Percentiles rank a stretch among this genome's conserved stretches.
Evolutionary conservation across 2,797 vertebrate species (phyloP).

Genomic region (Synaphobranchus kaupii): DNA sequence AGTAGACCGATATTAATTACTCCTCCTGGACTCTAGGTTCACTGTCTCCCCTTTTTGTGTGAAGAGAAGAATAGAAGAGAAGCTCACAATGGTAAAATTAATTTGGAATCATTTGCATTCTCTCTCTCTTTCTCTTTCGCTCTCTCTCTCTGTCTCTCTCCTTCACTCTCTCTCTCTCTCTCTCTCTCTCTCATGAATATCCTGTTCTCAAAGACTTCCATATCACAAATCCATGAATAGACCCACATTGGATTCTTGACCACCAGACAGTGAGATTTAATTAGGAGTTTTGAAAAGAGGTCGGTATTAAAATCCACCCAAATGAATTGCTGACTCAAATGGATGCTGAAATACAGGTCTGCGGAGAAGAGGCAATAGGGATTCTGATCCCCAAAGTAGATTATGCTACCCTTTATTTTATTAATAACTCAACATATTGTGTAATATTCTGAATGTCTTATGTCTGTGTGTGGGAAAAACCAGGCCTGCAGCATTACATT

Average conservation of each 20-base stretch:
- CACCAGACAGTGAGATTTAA: constrained; percentile 37
- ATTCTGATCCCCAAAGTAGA: not conserved
- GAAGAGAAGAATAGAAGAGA: not conserved
- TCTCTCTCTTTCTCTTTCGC: not conserved
- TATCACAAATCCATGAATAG: constrained; percentile 31
- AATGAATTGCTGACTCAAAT: constrained; percentile 27
- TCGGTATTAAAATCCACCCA: constrained; percentile 35
- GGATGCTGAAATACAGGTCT: not conserved
- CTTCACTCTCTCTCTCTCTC: not conserved
- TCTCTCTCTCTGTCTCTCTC: not conserved
- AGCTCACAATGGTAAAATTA: constrained; percentile 15
- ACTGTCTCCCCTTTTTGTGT: constrained; percentile 31
- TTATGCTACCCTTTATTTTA: not conserved
- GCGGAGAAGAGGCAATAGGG: not conserved
- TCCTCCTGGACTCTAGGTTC: not conserved
- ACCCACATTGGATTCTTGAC: constrained; percentile 22
- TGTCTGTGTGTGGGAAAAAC: not conserved
- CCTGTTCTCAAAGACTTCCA: constrained; percentile 18
- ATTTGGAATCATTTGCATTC: not conserved
- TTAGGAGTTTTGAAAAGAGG: constrained; percentile 35
- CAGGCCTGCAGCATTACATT: not conserved
- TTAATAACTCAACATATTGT: not conserved
- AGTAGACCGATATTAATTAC: constrained; percentile 15
- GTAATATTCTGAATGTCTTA: not conserved
- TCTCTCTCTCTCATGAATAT: constrained; percentile 21